Evolutionary conservation across 2,797 vertebrate genomes (phyloP), one percentile per base, ranked within the genome.

Genomic region (Harpagifer antarcticus): DNA sequence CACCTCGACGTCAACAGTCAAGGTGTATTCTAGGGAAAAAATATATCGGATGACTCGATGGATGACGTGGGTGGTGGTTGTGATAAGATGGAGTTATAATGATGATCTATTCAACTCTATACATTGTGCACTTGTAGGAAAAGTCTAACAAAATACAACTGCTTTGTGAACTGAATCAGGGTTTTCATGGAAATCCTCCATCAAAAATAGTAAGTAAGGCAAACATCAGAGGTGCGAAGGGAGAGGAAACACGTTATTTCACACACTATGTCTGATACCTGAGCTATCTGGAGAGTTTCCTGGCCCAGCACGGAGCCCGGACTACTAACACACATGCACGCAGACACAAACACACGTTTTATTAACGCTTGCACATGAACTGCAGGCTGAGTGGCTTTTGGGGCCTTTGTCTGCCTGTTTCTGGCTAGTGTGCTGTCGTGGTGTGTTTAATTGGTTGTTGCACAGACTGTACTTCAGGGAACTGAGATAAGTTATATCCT

Each of bases 131-230:
- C 89, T 92, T 86, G 78, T 93, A 94, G 91, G 92, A 92, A 92
- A 92, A 89, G 86, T 87, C 87, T 91, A 93, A 92, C 91, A 94
- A 92, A 92, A 93, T 91, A 93, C 91, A 87, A 94, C 92, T 92
- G 92, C 91, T 93, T 91, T 92, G 90, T 93, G 92, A 92, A 94
- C 91, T 93, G 90, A 94, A 90, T 92, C 84, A 87, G 91, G 89
- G 87, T 90, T 44, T 44, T 91, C 9, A 78, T 91, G 76, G 88
- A 89, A 91, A 90, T 90, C 91, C 90, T 91, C 91, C 90, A 90
- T 94, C 88, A 94, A 92, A 93, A 93, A 94, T 91, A 92, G 89
- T 92, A 92, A 93, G 93, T 92, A 94, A 94, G 93, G 94, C 93
- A 94, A 94, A 94, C 91, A 92, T 94, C 88, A 89, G 88, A 93